Conservation (phyloP, 53 echinoderm and acorn worm genomes). For the Echinometra lucunter region DNA sequence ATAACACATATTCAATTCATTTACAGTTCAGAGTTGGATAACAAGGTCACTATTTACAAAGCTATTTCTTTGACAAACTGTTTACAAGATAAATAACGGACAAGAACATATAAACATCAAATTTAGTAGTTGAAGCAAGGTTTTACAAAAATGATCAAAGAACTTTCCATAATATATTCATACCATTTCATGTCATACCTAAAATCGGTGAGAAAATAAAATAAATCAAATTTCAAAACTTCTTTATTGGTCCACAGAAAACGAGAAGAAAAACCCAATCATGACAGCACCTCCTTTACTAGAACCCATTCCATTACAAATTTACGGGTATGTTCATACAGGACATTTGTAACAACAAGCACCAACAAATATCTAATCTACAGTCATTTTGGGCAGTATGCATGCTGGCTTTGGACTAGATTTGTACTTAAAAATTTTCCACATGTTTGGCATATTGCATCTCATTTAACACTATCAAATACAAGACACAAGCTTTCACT, state of each 20-base stretch:
- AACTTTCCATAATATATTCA: constrained; percentile 48
- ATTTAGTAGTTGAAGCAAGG: constrained; percentile 44
- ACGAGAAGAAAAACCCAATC: neutral
- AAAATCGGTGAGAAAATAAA: constrained; percentile 32
- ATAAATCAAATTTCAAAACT: neutral
- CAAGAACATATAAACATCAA: constrained; percentile 38
- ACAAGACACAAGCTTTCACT: neutral
- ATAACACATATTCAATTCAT: constrained; percentile 53
- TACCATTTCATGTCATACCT: constrained; percentile 33
- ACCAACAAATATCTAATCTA: neutral
- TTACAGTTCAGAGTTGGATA: constrained; percentile 52
- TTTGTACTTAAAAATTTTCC: neutral
- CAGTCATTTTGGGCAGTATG: constrained; percentile 31
- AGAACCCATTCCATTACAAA: neutral
- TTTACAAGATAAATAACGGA: constrained; percentile 63
- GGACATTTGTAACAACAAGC: neutral
- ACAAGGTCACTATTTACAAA: constrained; percentile 49
- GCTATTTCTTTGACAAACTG: constrained; percentile 45
- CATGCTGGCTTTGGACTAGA: neutral
- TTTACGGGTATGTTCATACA: neutral
- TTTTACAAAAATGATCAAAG: constrained; percentile 43
- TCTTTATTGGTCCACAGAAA: constrained; percentile 26
- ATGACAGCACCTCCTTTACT: neutral
- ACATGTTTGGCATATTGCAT: neutral
- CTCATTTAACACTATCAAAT: neutral